Evolutionary conservation across 2,888 invertebrate species (phyloP).

Genomic region (Microplitis deprimator): DNA sequence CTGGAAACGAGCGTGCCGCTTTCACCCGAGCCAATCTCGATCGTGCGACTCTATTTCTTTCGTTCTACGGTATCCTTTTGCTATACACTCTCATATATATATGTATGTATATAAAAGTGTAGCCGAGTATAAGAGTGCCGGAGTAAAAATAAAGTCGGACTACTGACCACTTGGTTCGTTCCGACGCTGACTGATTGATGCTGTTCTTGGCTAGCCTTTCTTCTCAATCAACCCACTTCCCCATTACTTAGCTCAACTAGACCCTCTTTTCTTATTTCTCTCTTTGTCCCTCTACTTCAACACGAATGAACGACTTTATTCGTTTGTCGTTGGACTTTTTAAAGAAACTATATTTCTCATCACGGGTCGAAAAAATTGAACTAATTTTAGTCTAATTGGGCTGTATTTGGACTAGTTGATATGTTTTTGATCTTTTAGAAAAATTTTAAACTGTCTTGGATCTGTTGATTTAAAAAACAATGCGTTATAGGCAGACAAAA

Average conservation of each 20-base stretch:
- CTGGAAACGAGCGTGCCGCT: slow-evolving; percentile 42
- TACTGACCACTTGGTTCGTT: slow-evolving; percentile 21
- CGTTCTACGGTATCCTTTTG: not conserved
- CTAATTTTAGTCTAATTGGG: too few relatives aligned
- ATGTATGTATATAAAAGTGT: too few relatives aligned
- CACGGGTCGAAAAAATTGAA: too few relatives aligned
- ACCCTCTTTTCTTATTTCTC: slow-evolving; percentile 19
- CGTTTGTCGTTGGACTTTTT: not conserved
- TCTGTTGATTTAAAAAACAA: too few relatives aligned
- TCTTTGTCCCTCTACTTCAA: slow-evolving; percentile 37
- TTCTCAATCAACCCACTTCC: slow-evolving; percentile 8
- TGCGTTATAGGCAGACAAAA: too few relatives aligned
- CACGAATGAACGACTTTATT: slow-evolving; percentile 48
- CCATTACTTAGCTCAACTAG: not conserved
- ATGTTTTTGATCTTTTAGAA: too few relatives aligned
- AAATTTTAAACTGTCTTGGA: too few relatives aligned
- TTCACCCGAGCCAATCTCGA: slow-evolving; percentile 48
- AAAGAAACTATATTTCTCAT: not conserved
- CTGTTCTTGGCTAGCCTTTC: slow-evolving; percentile 33
- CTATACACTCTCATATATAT: too few relatives aligned
- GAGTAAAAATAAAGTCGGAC: not conserved
- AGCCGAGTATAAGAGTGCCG: not conserved
- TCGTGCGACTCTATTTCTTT: slow-evolving; percentile 43
- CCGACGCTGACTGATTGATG: slow-evolving; percentile 32
- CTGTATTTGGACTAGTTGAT: too few relatives aligned